Evolutionary conservation across 2,888 invertebrate species (phyloP), one percentile per base, ranked within the genome.

Genomic region (Eristalis tenax): DNA sequence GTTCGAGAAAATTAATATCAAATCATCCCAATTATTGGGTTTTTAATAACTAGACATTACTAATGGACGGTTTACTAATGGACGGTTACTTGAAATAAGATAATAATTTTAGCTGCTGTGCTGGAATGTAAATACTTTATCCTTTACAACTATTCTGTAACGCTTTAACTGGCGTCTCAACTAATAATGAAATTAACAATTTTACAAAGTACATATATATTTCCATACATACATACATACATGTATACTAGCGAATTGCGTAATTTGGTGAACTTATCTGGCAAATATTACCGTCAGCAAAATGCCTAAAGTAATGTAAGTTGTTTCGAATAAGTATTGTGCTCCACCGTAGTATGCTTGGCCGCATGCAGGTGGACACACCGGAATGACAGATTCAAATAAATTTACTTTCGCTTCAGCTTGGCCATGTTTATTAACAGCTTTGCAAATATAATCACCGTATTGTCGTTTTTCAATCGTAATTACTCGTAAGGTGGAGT

Each of bases 391-490:
- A 73, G 97, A 96, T 94, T 98, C 98, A 89, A 97, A 97, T 15
- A 98, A 93, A 90, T 97, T 96, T 0, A 98, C 97, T 68, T 94
- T 94, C 0, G 96, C 96, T 91, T 97, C 96, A n/a, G 95, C 96
- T 5, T 95, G 94, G 3, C 98, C 98, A 26, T 98, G 94, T 90
- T 98, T 98, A 92, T 98, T 98, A 85, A 96, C 96, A 1, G 98
- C 98, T 91, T 96, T 97, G 94, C 98, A 98, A 0, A 95, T 94
- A 93, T 98, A 98, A 88, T 95, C 93, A 0, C 98, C 98, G 90
- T 96, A 98, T 91, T 98, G 98, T 13, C 96, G 94, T 91, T 98
- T 98, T 93, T 98, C 98, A 71, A 98, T 97, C 0, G 98, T 98
- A 77, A 98, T 97, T 2, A 98, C 96, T 80, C 98, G 95, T 28